Percentiles rank a stretch among this genome's conserved stretches.
Conservation (phyloP, 2,113 vertebrate species). For the Leucopsar rothschildi region DNA sequence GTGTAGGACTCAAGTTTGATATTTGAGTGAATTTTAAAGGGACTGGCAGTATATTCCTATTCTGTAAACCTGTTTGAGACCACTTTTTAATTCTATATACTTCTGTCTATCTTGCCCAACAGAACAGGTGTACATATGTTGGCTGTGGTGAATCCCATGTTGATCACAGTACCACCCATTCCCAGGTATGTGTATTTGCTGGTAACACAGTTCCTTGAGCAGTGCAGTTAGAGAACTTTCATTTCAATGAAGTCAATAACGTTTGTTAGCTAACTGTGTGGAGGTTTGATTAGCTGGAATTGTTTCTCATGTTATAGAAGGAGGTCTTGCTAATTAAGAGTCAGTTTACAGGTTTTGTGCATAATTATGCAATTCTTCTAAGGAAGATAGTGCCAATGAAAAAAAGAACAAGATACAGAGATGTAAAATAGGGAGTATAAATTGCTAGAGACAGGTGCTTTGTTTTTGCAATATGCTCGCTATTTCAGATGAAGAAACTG, state of each 20-base stretch:
- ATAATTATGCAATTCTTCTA: not conserved
- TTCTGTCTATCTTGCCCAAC: slow-evolving; percentile 19
- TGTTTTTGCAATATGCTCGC: not conserved
- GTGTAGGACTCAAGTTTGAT: not conserved
- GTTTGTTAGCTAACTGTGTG: not conserved
- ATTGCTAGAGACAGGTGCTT: not conserved
- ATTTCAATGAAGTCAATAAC: not conserved
- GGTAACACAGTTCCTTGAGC: not conserved
- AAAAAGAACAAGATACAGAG: not conserved
- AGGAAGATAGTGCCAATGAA: not conserved
- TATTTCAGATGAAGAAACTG: not conserved
- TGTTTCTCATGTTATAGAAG: not conserved
- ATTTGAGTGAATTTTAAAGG: not conserved
- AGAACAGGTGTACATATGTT: slow-evolving; percentile 93
- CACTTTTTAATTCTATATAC: not conserved
- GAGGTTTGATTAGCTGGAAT: not conserved
- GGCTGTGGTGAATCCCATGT: slow-evolving; percentile 95
- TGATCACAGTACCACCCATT: slow-evolving; percentile 97
- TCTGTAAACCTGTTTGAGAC: not conserved
- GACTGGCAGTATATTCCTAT: not conserved
- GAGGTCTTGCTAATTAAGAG: not conserved
- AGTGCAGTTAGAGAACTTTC: not conserved
- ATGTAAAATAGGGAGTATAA: not conserved
- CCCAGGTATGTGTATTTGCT: slow-evolving; percentile 81
- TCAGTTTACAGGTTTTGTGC: not conserved